phyloP scores from a whole-genome alignment of 2,888 invertebrate genomes.

The Adineta ricciae region DNA sequence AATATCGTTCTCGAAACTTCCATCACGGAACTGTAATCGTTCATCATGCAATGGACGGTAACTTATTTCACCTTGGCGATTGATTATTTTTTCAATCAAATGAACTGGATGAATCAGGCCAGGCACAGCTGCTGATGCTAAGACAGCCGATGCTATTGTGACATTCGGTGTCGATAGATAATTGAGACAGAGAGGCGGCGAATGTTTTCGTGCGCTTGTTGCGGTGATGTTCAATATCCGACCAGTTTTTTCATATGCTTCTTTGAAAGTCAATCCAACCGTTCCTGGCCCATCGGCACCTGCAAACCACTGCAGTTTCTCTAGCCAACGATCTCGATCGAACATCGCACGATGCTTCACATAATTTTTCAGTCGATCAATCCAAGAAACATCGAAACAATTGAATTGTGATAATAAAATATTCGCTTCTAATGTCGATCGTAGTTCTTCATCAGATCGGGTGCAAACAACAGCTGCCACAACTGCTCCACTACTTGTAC shows the following conservation, averaged over 20 bases:
- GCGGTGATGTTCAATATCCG: background rate
- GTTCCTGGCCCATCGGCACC: background rate
- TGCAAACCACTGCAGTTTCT: background rate
- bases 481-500: background rate
- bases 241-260: conserved; percentile 2
- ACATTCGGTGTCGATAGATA: background rate
- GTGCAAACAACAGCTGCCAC: background rate
- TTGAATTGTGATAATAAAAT: background rate
- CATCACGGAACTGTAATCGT: background rate
- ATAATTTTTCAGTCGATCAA: background rate
- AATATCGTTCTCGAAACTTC: background rate
- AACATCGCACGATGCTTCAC: background rate
- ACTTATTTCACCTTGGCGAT: background rate
- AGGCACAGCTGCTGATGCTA: background rate
- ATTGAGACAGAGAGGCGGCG: background rate
- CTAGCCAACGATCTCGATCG: background rate
- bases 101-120: background rate
- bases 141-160: background rate
- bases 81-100: background rate
- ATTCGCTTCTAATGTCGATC: background rate
- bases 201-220: background rate
- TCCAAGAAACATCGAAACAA: background rate
- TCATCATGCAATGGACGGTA: background rate
- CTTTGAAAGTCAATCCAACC: background rate
- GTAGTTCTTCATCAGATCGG: background rate